A percentile compares a stretch with the other conserved stretches of the same genome.
Evolutionary conservation across 2,888 invertebrate species (phyloP).

Genomic region (Caenorhabditis sp.): DNA sequence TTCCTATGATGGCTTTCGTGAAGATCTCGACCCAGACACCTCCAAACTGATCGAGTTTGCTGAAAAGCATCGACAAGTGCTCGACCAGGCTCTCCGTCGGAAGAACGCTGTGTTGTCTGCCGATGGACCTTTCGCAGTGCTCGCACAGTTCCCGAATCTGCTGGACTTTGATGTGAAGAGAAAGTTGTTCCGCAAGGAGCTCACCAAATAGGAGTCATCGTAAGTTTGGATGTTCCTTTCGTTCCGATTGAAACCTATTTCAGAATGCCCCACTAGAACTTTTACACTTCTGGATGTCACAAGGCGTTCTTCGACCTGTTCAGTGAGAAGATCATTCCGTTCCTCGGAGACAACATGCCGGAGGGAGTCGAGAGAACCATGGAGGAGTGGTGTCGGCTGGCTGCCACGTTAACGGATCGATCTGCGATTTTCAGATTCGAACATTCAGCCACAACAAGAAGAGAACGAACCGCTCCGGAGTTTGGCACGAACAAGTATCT

Average conservation of each 20-base stretch:
- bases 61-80: constrained; percentile 92
- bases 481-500: constrained; percentile 60
- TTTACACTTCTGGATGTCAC: constrained; percentile 89
- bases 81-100: constrained; percentile 93
- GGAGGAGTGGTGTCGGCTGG: constrained; percentile 84
- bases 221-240: no score
- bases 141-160: constrained; percentile 92
- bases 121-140: constrained; percentile 92
- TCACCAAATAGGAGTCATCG: constrained; percentile 89
- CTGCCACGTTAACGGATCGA: constrained; percentile 60
- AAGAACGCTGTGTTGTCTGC: constrained; percentile 78
- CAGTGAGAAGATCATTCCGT: constrained; percentile 90
- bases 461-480: constrained; percentile 22
- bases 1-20: no score
- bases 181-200: constrained; percentile 91
- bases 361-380: constrained; percentile 93
- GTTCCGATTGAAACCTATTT: constrained; percentile 17
- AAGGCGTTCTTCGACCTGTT: constrained; percentile 94
- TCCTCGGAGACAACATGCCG: constrained; percentile 95
- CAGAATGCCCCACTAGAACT: constrained; percentile 75
- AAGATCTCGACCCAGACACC: no score
- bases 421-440: constrained; percentile 19
- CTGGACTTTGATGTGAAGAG: constrained; percentile 94
- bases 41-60: no score
- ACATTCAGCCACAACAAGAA: neutral